A percentile compares a stretch with the other conserved stretches of the same genome.
phyloP scores from a whole-genome alignment of 2,113 vertebrate species.

The Rhinogobius similis region DNA sequence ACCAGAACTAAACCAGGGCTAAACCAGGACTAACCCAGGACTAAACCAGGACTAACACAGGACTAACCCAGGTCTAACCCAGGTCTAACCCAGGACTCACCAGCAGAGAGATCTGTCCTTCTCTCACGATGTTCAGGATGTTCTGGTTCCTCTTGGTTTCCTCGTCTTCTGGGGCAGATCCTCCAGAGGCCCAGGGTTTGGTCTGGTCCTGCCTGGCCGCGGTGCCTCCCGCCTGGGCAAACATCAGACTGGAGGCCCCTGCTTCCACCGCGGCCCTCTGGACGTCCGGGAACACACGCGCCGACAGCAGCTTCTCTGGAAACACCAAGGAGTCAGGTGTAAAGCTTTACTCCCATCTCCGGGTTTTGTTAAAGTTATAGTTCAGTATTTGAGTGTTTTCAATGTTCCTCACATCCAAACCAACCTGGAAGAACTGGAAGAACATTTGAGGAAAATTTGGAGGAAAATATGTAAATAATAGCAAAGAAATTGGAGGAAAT shows the following conservation, averaged over 20 bases:
- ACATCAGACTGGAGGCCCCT: slow-evolving; percentile 78
- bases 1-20: too few relatives aligned
- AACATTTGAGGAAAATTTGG: too few relatives aligned
- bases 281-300: slow-evolving; percentile 80
- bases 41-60: too few relatives aligned
- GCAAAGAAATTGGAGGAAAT: too few relatives aligned
- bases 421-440: too few relatives aligned
- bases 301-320: slow-evolving; percentile 81
- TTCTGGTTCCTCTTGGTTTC: slow-evolving; percentile 90
- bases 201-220: slow-evolving; percentile 73
- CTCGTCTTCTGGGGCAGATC: slow-evolving; percentile 77
- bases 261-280: slow-evolving; percentile 74
- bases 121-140: slow-evolving; percentile 95
- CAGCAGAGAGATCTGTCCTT: slow-evolving; percentile 94
- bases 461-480: too few relatives aligned
- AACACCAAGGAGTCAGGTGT: background rate
- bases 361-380: too few relatives aligned
- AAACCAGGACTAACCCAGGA: too few relatives aligned
- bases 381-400: too few relatives aligned
- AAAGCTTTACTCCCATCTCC: background rate
- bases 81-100: slow-evolving; percentile 68
- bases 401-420: too few relatives aligned
- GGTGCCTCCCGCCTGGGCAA: slow-evolving; percentile 71
- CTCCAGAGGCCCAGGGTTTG: slow-evolving; percentile 77
- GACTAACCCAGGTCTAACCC: too few relatives aligned